A percentile compares a stretch with the other conserved stretches of the same genome.
Conservation (phyloP, 2,113 vertebrate genomes). For the Bathybates hornii region DNA sequence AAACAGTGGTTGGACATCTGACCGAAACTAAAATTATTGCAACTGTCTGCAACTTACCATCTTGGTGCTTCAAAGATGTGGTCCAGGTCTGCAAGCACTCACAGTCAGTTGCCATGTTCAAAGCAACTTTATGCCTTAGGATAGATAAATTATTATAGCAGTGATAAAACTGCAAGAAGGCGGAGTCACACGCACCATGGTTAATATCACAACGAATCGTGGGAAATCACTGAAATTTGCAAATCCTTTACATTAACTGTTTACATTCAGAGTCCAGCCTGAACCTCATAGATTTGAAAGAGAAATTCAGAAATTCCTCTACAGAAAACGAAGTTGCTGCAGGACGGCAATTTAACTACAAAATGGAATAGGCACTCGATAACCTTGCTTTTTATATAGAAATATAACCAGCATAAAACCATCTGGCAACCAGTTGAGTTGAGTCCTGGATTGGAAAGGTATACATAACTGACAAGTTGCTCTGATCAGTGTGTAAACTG, state of each 20-base stretch:
- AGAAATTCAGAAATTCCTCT: not conserved
- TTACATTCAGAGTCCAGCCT: not conserved
- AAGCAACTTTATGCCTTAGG: not conserved
- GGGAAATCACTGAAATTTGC: not conserved
- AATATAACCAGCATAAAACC: not conserved
- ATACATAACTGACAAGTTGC: not conserved
- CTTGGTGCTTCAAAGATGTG: not conserved
- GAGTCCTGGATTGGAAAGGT: not conserved
- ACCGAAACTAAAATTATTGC: not conserved
- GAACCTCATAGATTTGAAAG: not conserved
- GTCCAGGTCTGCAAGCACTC: not conserved
- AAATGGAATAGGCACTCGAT: accelerated
- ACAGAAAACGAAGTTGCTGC: not conserved
- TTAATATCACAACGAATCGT: not conserved
- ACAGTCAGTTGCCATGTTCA: not conserved
- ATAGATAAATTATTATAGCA: not conserved
- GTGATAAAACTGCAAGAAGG: not conserved
- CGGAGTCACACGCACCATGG: not conserved
- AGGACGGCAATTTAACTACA: not conserved
- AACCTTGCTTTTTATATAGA: not conserved
- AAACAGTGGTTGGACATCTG: not conserved
- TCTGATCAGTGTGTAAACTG: not conserved
- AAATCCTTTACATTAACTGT: not conserved
- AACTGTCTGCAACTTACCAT: not conserved
- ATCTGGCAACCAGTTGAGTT: not conserved